phyloP scores from a whole-genome alignment of 1,140 invertebrate species.

The Nylanderia fulva region DNA sequence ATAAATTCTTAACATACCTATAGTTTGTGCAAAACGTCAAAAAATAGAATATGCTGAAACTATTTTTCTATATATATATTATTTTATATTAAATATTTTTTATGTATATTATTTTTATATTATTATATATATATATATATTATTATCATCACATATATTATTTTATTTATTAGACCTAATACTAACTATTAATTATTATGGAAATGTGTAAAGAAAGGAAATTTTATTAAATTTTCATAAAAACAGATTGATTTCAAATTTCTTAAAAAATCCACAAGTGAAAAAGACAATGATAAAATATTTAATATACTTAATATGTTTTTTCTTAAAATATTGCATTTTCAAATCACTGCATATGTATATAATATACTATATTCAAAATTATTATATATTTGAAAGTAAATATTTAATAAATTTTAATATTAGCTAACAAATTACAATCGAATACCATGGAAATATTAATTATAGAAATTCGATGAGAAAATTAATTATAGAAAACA shows the following conservation, averaged over 20 bases:
- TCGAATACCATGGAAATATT: background rate
- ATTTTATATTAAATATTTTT: no score
- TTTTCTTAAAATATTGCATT: background rate
- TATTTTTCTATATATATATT: background rate
- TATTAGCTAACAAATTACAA: background rate
- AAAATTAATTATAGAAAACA: background rate
- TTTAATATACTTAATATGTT: background rate
- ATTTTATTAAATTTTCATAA: background rate
- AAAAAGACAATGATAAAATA: background rate
- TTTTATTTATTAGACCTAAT: background rate
- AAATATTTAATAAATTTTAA: slow-evolving; percentile 10
- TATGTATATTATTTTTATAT: no score
- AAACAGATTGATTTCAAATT: background rate
- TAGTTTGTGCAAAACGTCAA: background rate
- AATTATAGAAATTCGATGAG: background rate
- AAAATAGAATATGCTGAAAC: background rate
- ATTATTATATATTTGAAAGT: background rate
- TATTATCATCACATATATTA: no score
- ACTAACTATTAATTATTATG: background rate
- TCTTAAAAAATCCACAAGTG: background rate
- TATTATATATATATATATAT: no score
- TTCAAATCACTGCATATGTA: background rate
- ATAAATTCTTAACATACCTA: background rate
- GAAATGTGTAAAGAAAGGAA: background rate
- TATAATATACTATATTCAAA: background rate